Percentiles rank a stretch among this genome's conserved stretches.
Conservation (phyloP, 2,888 invertebrate species). For the Linnaemya tessellans region DNA sequence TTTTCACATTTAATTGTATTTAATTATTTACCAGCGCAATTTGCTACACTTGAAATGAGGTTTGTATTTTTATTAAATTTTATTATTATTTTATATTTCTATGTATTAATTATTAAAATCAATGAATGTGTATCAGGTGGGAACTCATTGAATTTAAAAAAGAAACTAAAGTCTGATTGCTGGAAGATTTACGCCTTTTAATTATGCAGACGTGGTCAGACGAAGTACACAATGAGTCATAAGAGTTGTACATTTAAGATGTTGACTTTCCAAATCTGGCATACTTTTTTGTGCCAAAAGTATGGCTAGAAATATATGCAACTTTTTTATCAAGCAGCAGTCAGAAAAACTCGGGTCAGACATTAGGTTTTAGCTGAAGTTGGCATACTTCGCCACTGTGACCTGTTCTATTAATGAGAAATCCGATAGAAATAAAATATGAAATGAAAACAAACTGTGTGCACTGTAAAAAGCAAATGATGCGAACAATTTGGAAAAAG, state of each 20-base stretch:
- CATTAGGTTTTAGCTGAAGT: too few relatives aligned
- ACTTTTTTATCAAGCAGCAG: too few relatives aligned
- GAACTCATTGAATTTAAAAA: slow-evolving; percentile 10
- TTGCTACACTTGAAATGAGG: slow-evolving; percentile 54
- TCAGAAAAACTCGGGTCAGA: too few relatives aligned
- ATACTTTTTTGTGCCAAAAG: too few relatives aligned
- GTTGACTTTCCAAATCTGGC: too few relatives aligned
- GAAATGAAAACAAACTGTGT: too few relatives aligned
- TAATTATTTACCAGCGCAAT: slow-evolving; percentile 69
- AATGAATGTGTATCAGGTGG: slow-evolving; percentile 47
- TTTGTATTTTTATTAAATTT: slow-evolving; percentile 59
- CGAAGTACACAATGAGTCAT: not conserved
- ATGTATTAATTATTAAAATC: slow-evolving; percentile 60
- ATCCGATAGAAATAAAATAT: too few relatives aligned
- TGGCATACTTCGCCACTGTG: too few relatives aligned
- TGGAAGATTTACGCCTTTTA: not conserved
- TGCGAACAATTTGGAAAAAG: too few relatives aligned
- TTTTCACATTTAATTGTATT: slow-evolving; percentile 70
- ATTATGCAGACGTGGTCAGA: not conserved
- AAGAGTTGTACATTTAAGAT: not conserved
- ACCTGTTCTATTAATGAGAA: too few relatives aligned
- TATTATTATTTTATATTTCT: slow-evolving; percentile 46
- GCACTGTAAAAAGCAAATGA: too few relatives aligned
- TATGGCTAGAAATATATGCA: too few relatives aligned
- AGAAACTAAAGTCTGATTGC: slow-evolving; percentile 38